Conservation (phyloP, 1,140 invertebrate species). For the Stenopsyche tienmushanensis region DNA sequence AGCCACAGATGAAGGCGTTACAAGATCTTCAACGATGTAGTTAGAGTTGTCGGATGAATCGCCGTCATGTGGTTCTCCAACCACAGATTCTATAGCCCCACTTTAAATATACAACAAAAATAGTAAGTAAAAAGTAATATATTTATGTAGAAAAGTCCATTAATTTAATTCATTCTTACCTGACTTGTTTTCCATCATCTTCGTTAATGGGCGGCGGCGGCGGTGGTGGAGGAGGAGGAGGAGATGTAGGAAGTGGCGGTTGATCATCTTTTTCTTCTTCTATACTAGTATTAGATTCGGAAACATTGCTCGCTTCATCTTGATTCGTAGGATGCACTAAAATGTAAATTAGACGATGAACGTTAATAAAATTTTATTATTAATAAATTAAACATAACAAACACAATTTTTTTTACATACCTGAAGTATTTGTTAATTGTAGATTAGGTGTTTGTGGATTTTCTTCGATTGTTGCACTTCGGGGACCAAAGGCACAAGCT, state of each 20-base stretch:
- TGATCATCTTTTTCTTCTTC: conserved; percentile 12
- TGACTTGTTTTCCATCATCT: conserved; percentile 37
- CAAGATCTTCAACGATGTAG: conserved; percentile 5
- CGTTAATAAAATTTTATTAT: not conserved
- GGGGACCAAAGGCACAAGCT: conserved; percentile 28
- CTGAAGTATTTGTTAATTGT: no score
- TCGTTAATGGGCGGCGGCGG: conserved; percentile 28
- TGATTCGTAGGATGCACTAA: not conserved
- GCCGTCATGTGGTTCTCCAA: conserved; percentile 25
- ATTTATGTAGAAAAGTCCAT: conserved; percentile 3
- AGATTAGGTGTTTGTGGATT: conserved; percentile 17
- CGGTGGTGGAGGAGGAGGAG: no score
- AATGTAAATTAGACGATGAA: not conserved
- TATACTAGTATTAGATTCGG: conserved; percentile 7
- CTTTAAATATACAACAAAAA: conserved; percentile 23
- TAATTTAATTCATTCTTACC: conserved; percentile 19
- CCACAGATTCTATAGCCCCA: conserved; percentile 30
- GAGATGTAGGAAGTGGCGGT: no score
- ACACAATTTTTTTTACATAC: no score
- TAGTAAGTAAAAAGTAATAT: not conserved
- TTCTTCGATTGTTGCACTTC: conserved; percentile 28
- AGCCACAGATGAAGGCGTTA: conserved; percentile 12
- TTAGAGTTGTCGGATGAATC: not conserved
- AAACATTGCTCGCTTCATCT: not conserved
- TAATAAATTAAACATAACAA: not conserved